A percentile compares a stretch with the other conserved stretches of the same genome.
Conservation (phyloP, 2,888 invertebrate genomes). For the Cryptocheilus praepositus region DNA sequence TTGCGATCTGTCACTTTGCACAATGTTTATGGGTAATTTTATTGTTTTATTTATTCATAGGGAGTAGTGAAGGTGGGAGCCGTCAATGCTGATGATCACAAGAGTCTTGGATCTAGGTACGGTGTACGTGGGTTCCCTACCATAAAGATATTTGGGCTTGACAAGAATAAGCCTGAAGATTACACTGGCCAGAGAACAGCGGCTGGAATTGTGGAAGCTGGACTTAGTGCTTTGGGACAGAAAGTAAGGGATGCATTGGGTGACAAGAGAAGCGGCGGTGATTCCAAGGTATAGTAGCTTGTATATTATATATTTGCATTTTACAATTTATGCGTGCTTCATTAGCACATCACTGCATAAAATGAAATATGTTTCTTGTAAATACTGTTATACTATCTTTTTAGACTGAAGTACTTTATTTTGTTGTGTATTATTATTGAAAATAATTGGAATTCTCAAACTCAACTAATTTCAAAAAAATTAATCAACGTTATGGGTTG, state of each 20-base stretch:
- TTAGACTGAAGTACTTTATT: too few relatives aligned
- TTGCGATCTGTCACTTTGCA: neutral
- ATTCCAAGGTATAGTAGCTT: constrained; percentile 50
- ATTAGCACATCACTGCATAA: too few relatives aligned
- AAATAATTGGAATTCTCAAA: too few relatives aligned
- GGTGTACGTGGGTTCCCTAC: constrained; percentile 95
- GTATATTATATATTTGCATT: too few relatives aligned
- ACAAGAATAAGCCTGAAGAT: constrained; percentile 89
- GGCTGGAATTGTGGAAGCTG: constrained; percentile 89
- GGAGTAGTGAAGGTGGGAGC: constrained; percentile 96
- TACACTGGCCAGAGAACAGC: constrained; percentile 92
- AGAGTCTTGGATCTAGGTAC: constrained; percentile 86
- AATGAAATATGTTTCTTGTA: too few relatives aligned
- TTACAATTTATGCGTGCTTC: too few relatives aligned
- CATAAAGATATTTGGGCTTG: constrained; percentile 92
- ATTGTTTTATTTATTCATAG: constrained; percentile 70
- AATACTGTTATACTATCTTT: too few relatives aligned
- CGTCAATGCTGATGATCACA: constrained; percentile 93
- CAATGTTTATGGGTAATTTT: neutral
- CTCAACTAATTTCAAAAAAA: too few relatives aligned
- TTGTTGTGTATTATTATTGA: too few relatives aligned
- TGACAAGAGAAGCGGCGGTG: constrained; percentile 75
- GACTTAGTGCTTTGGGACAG: constrained; percentile 84
- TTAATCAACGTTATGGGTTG: too few relatives aligned
- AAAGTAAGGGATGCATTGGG: constrained; percentile 84